Percentiles rank a stretch among this genome's conserved stretches.
phyloP scores from a whole-genome alignment of 1,140 invertebrate species.

The Wiebesia pumilae region DNA sequence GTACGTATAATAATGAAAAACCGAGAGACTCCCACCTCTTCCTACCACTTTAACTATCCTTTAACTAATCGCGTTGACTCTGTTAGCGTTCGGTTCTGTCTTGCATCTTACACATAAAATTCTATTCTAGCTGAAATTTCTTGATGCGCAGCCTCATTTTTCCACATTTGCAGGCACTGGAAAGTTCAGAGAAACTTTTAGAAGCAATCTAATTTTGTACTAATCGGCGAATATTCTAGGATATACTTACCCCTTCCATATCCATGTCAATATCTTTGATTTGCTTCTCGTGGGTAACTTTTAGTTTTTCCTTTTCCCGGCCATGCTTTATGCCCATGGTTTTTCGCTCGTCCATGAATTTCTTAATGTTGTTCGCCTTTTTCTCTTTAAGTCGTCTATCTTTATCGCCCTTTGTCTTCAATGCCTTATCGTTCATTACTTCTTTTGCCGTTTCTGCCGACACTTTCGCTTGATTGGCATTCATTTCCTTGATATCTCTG shows the following conservation, averaged over 20 bases:
- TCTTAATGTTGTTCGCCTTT: slow-evolving; percentile 99
- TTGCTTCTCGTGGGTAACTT: slow-evolving; percentile 93
- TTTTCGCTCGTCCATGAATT: slow-evolving; percentile 98
- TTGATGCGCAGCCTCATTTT: slow-evolving; percentile 91
- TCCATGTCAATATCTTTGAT: slow-evolving; percentile 90
- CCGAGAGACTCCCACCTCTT: not conserved
- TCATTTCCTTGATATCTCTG: slow-evolving; percentile 97
- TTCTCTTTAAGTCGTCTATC: slow-evolving; percentile 95
- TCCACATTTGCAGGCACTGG: slow-evolving; percentile 92
- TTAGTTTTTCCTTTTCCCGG: slow-evolving; percentile 94
- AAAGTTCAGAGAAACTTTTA: slow-evolving; percentile 60
- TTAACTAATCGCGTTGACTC: not conserved
- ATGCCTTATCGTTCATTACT: slow-evolving; percentile 94
- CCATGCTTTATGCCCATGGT: slow-evolving; percentile 90
- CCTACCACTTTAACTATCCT: not conserved
- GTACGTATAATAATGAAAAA: not conserved
- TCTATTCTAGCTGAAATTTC: slow-evolving; percentile 90
- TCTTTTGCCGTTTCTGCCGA: slow-evolving; percentile 98
- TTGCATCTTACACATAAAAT: slow-evolving; percentile 82
- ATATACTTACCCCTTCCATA: slow-evolving; percentile 85
- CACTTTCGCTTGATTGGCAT: slow-evolving; percentile 94
- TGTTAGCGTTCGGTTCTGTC: not conserved
- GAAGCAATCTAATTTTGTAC: slow-evolving; percentile 5
- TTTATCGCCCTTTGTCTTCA: slow-evolving; percentile 99
- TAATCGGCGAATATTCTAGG: not conserved